phyloP scores from a whole-genome alignment of 2,113 vertebrate genomes.

The Phainopepla nitens region DNA sequence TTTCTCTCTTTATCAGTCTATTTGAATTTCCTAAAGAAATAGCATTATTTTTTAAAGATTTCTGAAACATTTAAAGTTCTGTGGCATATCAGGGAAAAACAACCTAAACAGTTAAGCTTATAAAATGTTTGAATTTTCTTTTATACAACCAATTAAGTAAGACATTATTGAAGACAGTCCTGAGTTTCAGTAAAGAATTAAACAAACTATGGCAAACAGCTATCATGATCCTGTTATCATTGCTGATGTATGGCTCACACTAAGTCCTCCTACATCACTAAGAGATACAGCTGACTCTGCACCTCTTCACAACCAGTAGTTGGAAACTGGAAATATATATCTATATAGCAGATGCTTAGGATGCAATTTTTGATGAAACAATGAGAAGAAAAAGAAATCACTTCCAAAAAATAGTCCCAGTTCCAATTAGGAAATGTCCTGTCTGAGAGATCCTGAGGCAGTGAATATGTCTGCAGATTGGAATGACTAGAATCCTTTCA shows the following conservation, averaged over 20 bases:
- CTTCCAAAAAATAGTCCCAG: background rate
- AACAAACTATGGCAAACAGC: background rate
- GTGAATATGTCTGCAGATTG: background rate
- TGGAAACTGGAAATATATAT: background rate
- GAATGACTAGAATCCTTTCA: background rate
- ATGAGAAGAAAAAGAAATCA: background rate
- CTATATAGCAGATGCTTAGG: background rate
- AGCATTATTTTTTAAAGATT: background rate
- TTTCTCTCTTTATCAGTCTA: background rate
- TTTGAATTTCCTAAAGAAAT: background rate
- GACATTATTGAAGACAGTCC: background rate
- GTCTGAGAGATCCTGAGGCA: background rate
- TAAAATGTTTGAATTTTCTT: background rate
- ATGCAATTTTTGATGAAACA: background rate
- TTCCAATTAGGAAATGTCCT: background rate
- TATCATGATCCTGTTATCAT: background rate
- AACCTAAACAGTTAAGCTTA: background rate
- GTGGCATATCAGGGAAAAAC: background rate
- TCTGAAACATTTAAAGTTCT: constrained; percentile 2
- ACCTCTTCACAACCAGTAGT: background rate
- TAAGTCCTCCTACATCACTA: background rate
- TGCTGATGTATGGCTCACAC: background rate
- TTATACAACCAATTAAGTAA: background rate
- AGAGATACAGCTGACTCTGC: background rate
- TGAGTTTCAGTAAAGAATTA: background rate